A percentile compares a stretch with the other conserved stretches of the same genome.
Evolutionary conservation across 2,113 vertebrate genomes (phyloP).

Genomic region (Sinocyclocheilus maitianheensis): DNA sequence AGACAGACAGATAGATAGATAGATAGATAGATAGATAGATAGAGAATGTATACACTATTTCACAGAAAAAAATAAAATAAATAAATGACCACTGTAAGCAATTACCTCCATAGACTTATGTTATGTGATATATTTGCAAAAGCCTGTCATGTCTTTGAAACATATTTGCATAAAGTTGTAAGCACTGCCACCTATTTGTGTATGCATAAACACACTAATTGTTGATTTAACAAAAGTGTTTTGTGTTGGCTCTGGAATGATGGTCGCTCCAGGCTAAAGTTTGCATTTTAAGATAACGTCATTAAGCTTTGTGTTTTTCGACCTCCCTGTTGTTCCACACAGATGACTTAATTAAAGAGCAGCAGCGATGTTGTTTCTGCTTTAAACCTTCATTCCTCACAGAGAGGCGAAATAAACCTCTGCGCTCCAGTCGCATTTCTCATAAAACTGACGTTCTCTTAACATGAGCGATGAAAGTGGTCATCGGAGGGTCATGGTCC

Average conservation of each 20-base stretch:
- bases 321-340: conserved; percentile 34
- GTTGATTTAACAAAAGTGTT: conserved; percentile 24
- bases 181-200: neutral
- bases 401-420: conserved; percentile 8
- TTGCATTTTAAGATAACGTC: conserved; percentile 44
- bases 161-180: conserved; percentile 14
- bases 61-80: neutral
- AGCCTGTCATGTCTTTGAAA: neutral
- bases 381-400: conserved; percentile 35
- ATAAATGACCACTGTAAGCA: neutral
- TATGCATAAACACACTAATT: conserved; percentile 18
- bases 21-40: neutral
- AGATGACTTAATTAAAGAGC: conserved; percentile 49
- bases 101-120: neutral
- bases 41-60: neutral
- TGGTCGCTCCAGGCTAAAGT: conserved; percentile 39
- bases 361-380: conserved; percentile 12
- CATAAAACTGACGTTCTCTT: neutral
- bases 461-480: neutral
- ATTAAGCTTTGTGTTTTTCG: conserved; percentile 45
- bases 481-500: neutral
- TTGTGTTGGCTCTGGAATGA: conserved; percentile 36
- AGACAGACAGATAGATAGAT: neutral
- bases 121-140: neutral
- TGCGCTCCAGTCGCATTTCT: neutral